These are phyloP conservation scores for Brachyalestes nurse DNA, from an alignment of 2,797 vertebrate species.

Conservation along the genomic window DNA sequence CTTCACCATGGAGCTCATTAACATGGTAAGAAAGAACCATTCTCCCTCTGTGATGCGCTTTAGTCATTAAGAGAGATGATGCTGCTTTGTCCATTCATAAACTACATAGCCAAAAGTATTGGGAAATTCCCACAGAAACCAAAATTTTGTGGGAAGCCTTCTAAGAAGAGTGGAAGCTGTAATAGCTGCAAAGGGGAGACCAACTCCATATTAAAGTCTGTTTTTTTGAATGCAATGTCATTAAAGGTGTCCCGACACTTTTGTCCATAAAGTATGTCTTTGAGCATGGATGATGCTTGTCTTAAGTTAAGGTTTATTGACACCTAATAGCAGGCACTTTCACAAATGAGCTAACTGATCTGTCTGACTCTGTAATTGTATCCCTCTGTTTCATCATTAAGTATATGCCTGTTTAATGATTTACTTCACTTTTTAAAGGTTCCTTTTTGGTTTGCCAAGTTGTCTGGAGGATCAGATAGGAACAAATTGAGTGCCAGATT, in stretches of 20 bases:
- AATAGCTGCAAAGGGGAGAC: too few relatives aligned
- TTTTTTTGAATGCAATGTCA: too few relatives aligned
- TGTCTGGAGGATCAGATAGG: neutral
- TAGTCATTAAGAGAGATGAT: neutral
- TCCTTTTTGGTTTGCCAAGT: too few relatives aligned
- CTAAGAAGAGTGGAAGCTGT: too few relatives aligned
- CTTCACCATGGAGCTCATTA: constrained; percentile 13
- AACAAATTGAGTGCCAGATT: neutral
- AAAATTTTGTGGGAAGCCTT: too few relatives aligned
- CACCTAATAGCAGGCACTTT: neutral
- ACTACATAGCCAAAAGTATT: too few relatives aligned
- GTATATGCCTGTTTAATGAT: neutral
- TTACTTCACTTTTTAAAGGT: neutral
- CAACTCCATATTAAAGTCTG: too few relatives aligned
- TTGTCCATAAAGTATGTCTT: neutral
- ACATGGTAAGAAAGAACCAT: constrained; percentile 16
- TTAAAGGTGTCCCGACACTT: neutral
- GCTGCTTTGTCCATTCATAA: too few relatives aligned
- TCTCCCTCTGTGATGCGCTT: neutral
- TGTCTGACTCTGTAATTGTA: neutral
- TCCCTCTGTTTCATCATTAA: neutral
- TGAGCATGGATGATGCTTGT: neutral
- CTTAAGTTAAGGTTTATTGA: neutral
- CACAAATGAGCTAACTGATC: neutral
- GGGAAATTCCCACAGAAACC: neutral